Conservation (phyloP, 2,113 vertebrate species). For the Merops nubicus region DNA sequence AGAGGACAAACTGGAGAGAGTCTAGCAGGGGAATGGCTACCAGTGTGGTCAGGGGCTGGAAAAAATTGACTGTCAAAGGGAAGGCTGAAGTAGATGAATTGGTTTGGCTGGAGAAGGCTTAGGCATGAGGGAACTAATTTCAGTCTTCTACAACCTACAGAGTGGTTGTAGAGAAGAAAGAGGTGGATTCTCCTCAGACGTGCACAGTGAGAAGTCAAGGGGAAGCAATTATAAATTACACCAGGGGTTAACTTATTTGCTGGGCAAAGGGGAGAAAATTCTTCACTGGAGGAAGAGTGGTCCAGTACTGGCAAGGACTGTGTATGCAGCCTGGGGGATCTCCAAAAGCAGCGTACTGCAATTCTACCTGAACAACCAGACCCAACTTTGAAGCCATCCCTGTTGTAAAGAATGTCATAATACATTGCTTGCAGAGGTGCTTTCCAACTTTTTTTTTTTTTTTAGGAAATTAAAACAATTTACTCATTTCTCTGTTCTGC, state of each 20-base stretch:
- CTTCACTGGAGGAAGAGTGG: accelerated
- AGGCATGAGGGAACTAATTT: neutral
- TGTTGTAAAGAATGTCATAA: too few species aligned
- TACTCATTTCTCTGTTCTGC: too few species aligned
- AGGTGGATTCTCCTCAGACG: neutral
- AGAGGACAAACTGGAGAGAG: neutral
- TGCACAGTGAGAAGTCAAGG: neutral
- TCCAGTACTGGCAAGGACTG: neutral
- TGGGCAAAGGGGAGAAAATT: neutral
- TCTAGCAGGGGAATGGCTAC: neutral
- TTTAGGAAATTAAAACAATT: too few species aligned
- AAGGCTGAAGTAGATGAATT: too few species aligned
- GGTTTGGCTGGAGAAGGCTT: neutral
- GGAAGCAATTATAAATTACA: neutral
- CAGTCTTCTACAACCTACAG: neutral
- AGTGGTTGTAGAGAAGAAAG: neutral
- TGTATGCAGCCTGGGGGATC: neutral
- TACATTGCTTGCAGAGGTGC: too few species aligned
- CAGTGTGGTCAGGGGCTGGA: neutral
- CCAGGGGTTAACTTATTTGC: neutral
- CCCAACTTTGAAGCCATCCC: too few species aligned
- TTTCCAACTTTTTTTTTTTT: too few species aligned
- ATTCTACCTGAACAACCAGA: too few species aligned
- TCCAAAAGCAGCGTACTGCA: neutral
- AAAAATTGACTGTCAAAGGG: neutral